A percentile compares a stretch with the other conserved stretches of the same genome.
Evolutionary conservation across 2,113 vertebrate species (phyloP).

Genomic region (Ranitomeya variabilis): DNA sequence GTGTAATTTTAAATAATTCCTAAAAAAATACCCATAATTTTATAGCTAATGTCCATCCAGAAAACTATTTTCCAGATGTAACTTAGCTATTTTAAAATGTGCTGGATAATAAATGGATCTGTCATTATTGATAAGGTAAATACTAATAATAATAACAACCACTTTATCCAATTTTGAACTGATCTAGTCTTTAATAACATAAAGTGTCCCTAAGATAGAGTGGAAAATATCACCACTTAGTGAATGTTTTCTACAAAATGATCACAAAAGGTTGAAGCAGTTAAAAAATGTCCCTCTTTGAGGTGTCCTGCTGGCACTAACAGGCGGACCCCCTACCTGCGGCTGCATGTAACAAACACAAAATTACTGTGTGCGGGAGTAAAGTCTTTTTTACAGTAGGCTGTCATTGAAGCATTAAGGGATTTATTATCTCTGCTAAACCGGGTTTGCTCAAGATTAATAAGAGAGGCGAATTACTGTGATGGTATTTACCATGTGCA

Average conservation of each 20-base stretch:
- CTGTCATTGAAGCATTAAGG: not conserved
- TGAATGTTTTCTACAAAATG: not conserved
- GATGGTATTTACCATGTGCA: not conserved
- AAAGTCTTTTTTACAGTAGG: not conserved
- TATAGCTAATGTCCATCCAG: too few species aligned
- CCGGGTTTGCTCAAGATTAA: not conserved
- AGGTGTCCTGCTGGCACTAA: not conserved
- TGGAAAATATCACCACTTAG: not conserved
- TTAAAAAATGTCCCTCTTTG: not conserved
- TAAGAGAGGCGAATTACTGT: not conserved
- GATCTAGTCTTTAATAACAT: not conserved
- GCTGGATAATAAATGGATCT: not conserved
- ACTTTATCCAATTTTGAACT: not conserved
- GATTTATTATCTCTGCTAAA: conserved; percentile 12
- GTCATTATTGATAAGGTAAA: not conserved
- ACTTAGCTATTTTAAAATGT: too few species aligned
- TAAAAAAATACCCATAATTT: too few species aligned
- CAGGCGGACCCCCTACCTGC: not conserved
- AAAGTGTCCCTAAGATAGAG: not conserved
- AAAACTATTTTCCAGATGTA: too few species aligned
- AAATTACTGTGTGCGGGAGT: not conserved
- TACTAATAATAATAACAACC: not conserved
- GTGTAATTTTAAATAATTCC: too few species aligned
- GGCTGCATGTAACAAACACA: not conserved
- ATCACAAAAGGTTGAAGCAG: not conserved